phyloP scores from a whole-genome alignment of 2,797 vertebrate species.

The Amblyraja radiata region DNA sequence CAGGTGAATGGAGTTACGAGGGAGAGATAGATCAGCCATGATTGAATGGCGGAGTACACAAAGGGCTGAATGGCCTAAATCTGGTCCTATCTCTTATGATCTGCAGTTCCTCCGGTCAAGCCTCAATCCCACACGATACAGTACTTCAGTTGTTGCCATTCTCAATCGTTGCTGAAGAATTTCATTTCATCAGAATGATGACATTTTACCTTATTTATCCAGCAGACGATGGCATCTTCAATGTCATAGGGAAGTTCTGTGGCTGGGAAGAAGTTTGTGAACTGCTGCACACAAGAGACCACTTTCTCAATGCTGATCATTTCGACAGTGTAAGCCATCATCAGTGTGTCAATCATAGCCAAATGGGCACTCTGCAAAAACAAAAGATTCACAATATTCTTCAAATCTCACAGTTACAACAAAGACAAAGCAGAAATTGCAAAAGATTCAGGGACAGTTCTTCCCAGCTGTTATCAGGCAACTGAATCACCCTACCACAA shows the following conservation, averaged over 20 bases:
- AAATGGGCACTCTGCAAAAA: conserved; percentile 78
- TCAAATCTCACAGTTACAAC: neutral
- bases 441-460: too few species aligned
- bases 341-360: conserved; percentile 89
- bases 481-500: too few species aligned
- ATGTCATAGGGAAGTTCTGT: conserved; percentile 84
- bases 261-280: conserved; percentile 70
- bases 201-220: conserved; percentile 86
- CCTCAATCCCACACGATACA: neutral
- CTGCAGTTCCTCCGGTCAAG: too few species aligned
- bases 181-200: neutral
- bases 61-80: too few species aligned
- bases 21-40: neutral
- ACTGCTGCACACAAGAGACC: conserved; percentile 71
- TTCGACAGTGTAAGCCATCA: conserved; percentile 92
- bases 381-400: conserved; percentile 20
- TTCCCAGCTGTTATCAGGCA: too few species aligned
- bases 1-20: neutral
- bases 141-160: neutral
- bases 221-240: conserved; percentile 83
- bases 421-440: neutral
- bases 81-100: too few species aligned
- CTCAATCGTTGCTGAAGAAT: neutral
- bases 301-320: conserved; percentile 84
- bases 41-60: too few species aligned